Evolutionary conservation across 2,113 vertebrate species (phyloP).

Genomic region (Grus americana): DNA sequence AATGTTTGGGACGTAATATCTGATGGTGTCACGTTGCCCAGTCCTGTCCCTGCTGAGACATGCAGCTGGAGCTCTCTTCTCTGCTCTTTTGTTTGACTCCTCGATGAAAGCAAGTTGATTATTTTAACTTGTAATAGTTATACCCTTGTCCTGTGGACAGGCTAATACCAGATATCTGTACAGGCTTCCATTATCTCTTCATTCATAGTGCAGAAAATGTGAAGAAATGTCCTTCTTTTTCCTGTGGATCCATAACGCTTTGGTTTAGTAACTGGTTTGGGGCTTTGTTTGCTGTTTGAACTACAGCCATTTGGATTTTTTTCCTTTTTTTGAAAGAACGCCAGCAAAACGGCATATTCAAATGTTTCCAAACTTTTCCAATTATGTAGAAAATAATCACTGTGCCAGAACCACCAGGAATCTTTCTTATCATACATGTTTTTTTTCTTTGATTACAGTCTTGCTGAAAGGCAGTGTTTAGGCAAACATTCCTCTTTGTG

Average conservation of each 20-base stretch:
- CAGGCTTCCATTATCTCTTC: neutral
- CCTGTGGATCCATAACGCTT: neutral
- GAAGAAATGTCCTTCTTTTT: neutral
- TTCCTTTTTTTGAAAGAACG: neutral
- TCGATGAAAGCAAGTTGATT: neutral
- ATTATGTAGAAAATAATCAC: neutral
- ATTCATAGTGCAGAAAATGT: neutral
- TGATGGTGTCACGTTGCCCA: neutral
- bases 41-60: neutral
- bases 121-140: neutral
- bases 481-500: slow-evolving; percentile 29
- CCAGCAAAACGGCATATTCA: neutral
- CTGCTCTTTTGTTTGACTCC: neutral
- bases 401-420: slow-evolving; percentile 34
- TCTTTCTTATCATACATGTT: neutral
- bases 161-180: neutral
- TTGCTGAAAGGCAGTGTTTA: slow-evolving; percentile 30
- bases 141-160: neutral
- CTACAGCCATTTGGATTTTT: neutral
- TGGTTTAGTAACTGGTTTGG: neutral
- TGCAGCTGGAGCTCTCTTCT: neutral
- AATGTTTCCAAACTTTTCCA: neutral
- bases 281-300: neutral
- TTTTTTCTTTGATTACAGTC: neutral
- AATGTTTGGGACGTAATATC: neutral